Base-by-base conservation (phyloP, 2,888 invertebrate genomes). In the Meta bourneti region DNA sequence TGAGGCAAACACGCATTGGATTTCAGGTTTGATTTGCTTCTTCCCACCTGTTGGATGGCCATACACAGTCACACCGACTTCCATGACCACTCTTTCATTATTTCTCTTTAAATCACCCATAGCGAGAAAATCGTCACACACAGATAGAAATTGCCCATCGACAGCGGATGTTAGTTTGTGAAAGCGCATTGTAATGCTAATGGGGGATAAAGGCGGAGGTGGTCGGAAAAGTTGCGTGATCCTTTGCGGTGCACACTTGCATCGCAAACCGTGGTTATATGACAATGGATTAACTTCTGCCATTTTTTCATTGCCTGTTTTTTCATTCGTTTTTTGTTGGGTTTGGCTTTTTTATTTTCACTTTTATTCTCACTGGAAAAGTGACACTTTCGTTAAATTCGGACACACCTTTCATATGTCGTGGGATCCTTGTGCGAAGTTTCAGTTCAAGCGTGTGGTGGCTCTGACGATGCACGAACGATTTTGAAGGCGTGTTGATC, bases 371-470 rank as follows among this genome's bases (percentile, higher is more conserved):
- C 71, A 20, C 49, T 8, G 69, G 80, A 84, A 20, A 84, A 75
- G 61, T 84, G 48, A 86, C 85, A 78, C 78, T 86, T 70, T 78
- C 71, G 34, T 69, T 48, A 84, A 84, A 74, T 75, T 70, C 51
- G 77, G 71, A 19, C 85, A 74, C 85, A 86, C 85, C 85, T 86
- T 78, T 78, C 77, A 78, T 70, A 71, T 81, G 81, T 74, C 81
- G 72, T 74, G 88, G 88, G 54, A 81, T 81, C 74, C 34, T 87
- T n/a, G 72, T 69, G 75, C 69, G 74, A 74, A 88, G 52, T 81
- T 72, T 88, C 61, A 6, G 20, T 16, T 51, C 19, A 69, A 7
- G 81, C 49, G 81, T 72, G 80, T 8, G 51, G 20, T 34, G 16
- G 8, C 51, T 19, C 4, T 1, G 34, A 34, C 34, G 11, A 78